Conservation (phyloP, 2,888 invertebrate genomes). For the Amphiduros pacificus region DNA sequence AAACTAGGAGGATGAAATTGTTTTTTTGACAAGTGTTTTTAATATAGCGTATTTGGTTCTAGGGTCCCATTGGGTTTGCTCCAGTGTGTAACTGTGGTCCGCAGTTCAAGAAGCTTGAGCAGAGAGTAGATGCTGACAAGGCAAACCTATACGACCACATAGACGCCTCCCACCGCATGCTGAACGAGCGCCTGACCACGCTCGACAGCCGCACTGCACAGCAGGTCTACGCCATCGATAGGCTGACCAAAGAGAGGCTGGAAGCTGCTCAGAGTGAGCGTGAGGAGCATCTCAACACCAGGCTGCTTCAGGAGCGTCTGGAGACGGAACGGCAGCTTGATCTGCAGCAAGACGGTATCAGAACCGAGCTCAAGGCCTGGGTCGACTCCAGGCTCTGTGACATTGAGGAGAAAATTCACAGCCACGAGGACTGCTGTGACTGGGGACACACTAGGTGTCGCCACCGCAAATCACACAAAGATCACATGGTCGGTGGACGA, state of each 20-base stretch:
- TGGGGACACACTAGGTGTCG: slow-evolving; percentile 6
- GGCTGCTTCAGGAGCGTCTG: slow-evolving; percentile 61
- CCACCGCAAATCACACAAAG: not conserved
- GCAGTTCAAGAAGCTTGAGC: slow-evolving; percentile 84
- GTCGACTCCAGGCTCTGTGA: slow-evolving; percentile 37
- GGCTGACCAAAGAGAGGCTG: slow-evolving; percentile 66
- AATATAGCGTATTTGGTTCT: too few relatives aligned
- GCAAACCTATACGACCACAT: slow-evolving; percentile 78
- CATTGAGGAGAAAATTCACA: slow-evolving; percentile 7
- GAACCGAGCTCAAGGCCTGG: slow-evolving; percentile 49
- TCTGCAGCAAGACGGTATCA: slow-evolving; percentile 35
- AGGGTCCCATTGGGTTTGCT: slow-evolving; percentile 79
- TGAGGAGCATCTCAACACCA: slow-evolving; percentile 67
- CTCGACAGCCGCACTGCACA: slow-evolving; percentile 67
- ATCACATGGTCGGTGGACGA: slow-evolving; percentile 6
- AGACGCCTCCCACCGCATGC: slow-evolving; percentile 75
- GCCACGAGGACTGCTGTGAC: slow-evolving; percentile 18
- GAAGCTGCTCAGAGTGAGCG: slow-evolving; percentile 69
- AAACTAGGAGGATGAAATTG: too few relatives aligned
- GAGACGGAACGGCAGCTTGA: slow-evolving; percentile 60
- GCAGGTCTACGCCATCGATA: slow-evolving; percentile 44
- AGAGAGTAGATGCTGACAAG: slow-evolving; percentile 75
- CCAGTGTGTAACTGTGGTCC: slow-evolving; percentile 87
- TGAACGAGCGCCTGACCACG: slow-evolving; percentile 80
- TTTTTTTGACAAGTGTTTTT: too few relatives aligned